Percentiles rank a stretch among this genome's conserved stretches.
Conservation (phyloP, 2,113 vertebrate species). For the Trogon surrucura region DNA sequence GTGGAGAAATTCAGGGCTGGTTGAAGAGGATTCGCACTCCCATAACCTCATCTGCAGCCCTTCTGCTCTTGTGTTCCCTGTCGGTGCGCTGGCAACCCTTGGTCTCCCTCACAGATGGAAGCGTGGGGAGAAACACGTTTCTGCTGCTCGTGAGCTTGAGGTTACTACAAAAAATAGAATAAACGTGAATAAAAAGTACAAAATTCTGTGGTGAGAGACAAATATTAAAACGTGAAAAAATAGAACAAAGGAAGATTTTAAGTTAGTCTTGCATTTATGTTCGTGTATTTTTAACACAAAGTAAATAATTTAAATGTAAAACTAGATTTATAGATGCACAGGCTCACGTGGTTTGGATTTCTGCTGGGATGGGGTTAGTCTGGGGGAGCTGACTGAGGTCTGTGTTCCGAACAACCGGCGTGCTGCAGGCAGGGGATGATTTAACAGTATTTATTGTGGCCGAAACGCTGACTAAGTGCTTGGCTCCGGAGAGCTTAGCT, state of each 20-base stretch:
- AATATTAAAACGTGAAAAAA: neutral
- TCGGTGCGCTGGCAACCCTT: neutral
- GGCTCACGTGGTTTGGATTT: neutral
- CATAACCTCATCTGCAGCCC: fast-evolving
- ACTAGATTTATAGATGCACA: neutral
- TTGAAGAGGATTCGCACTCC: neutral
- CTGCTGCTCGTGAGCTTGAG: neutral
- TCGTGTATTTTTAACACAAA: neutral
- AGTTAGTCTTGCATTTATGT: fast-evolving
- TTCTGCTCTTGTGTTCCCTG: neutral
- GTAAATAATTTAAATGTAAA: neutral
- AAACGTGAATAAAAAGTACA: neutral
- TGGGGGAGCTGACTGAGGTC: neutral
- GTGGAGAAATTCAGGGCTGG: neutral
- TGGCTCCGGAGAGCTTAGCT: neutral
- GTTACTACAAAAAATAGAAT: neutral
- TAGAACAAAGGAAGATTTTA: neutral
- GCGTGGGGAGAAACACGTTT: neutral
- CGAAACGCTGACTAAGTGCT: neutral
- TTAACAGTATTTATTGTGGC: neutral
- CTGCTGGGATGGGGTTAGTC: neutral
- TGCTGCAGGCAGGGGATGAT: neutral
- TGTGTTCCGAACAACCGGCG: neutral
- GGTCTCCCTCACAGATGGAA: neutral
- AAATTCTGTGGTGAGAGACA: neutral